Evolutionary conservation across 2,113 vertebrate species (phyloP).

Genomic region (Noturus placidus): DNA sequence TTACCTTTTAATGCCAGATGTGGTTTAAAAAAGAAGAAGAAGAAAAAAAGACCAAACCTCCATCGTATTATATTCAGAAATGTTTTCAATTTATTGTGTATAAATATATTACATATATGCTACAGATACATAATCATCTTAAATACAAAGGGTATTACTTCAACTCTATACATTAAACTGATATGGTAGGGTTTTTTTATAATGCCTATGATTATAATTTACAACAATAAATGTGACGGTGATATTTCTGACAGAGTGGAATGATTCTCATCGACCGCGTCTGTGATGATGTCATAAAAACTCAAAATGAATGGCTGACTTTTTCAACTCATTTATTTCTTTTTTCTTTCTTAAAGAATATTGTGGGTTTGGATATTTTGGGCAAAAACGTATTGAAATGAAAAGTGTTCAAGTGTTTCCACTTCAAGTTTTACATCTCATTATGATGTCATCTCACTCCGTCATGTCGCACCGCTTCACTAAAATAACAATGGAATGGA

Average conservation of each 20-base stretch:
- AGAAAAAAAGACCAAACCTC: background rate
- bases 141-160: slow-evolving; percentile 99
- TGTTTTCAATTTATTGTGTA: slow-evolving; percentile 99
- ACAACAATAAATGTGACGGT: slow-evolving; percentile 95
- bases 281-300: background rate
- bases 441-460: slow-evolving; percentile 35
- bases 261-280: slow-evolving; percentile 76
- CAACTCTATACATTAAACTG: slow-evolving; percentile 99
- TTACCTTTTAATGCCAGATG: background rate
- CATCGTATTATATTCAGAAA: slow-evolving; percentile 65
- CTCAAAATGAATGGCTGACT: slow-evolving; percentile 11
- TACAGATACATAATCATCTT: slow-evolving; percentile 99
- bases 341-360: slow-evolving; percentile 7
- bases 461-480: slow-evolving; percentile 14
- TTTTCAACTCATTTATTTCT: background rate
- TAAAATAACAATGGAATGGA: slow-evolving; percentile 26
- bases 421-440: slow-evolving; percentile 52
- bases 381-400: background rate
- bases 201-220: slow-evolving; percentile 99
- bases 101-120: slow-evolving; percentile 99
- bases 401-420: slow-evolving; percentile 50
- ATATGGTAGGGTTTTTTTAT: slow-evolving; percentile 96
- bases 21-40: background rate
- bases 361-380: background rate
- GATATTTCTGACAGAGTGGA: slow-evolving; percentile 90